Conservation (phyloP, 64 coral and sea anemone species). For the Platygyra sinensis region DNA sequence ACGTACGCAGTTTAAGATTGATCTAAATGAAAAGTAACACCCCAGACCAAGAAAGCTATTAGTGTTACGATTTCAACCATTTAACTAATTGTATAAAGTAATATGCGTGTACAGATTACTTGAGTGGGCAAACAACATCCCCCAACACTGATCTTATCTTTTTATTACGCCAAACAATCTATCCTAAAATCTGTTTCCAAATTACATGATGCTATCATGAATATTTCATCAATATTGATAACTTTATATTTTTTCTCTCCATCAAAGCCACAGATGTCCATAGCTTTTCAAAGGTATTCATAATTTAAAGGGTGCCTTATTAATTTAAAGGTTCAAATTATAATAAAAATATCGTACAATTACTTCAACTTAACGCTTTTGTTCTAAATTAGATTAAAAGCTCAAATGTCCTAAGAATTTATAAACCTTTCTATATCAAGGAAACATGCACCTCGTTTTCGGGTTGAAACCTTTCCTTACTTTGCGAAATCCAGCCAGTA, state of each 20-base stretch:
- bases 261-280: background rate
- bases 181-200: background rate
- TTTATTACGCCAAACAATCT: background rate
- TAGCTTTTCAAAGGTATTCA: background rate
- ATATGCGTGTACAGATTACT: background rate
- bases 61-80: background rate
- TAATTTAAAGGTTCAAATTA: background rate
- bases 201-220: background rate
- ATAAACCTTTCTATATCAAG: background rate
- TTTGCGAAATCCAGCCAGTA: no score
- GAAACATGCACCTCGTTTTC: background rate
- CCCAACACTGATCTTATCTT: background rate
- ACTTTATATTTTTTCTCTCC: background rate
- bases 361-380: background rate
- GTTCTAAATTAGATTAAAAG: background rate
- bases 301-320: background rate
- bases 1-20: background rate
- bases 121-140: background rate
- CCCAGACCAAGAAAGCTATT: background rate
- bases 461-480: no score
- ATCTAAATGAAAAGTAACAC: background rate
- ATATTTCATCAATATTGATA: background rate
- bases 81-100: background rate
- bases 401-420: background rate
- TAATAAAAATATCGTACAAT: constrained; percentile 3